phyloP scores from a whole-genome alignment of 2,113 vertebrate genomes.

The Vireo altiloquus region DNA sequence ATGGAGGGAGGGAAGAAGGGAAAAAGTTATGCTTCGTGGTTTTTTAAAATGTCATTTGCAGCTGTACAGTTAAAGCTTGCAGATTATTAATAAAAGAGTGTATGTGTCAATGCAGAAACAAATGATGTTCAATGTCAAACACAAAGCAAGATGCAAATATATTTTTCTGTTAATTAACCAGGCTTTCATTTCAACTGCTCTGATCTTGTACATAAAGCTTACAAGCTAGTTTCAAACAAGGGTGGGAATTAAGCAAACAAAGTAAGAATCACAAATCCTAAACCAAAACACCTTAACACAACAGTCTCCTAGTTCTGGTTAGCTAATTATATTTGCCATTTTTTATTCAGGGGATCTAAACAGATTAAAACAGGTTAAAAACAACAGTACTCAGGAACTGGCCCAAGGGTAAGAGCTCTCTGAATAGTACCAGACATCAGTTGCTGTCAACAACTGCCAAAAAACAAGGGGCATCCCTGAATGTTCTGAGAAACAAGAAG shows the following conservation, averaged over 20 bases:
- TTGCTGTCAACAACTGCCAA: slow-evolving; percentile 22
- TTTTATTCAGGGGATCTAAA: slow-evolving; percentile 64
- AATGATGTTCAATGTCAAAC: slow-evolving; percentile 7
- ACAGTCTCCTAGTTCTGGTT: slow-evolving; percentile 42
- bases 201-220: slow-evolving; percentile 61
- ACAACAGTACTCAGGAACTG: slow-evolving; percentile 63
- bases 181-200: slow-evolving; percentile 52
- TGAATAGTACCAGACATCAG: slow-evolving; percentile 66
- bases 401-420: slow-evolving; percentile 42
- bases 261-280: neutral
- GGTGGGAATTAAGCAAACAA: neutral
- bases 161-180: slow-evolving; percentile 63
- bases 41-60: neutral
- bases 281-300: neutral
- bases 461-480: slow-evolving; percentile 69
- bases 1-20: neutral
- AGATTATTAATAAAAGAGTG: slow-evolving; percentile 1
- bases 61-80: neutral
- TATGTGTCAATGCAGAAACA: slow-evolving; percentile 22
- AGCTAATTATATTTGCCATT: slow-evolving; percentile 63
- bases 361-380: slow-evolving; percentile 82
- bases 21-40: neutral
- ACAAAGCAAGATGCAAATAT: slow-evolving; percentile 44
- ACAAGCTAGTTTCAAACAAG: slow-evolving; percentile 27
- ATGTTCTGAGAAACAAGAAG: slow-evolving; percentile 67